Evolutionary conservation across 2,888 invertebrate species (phyloP).

Genomic region (Phlogophora meticulosa): DNA sequence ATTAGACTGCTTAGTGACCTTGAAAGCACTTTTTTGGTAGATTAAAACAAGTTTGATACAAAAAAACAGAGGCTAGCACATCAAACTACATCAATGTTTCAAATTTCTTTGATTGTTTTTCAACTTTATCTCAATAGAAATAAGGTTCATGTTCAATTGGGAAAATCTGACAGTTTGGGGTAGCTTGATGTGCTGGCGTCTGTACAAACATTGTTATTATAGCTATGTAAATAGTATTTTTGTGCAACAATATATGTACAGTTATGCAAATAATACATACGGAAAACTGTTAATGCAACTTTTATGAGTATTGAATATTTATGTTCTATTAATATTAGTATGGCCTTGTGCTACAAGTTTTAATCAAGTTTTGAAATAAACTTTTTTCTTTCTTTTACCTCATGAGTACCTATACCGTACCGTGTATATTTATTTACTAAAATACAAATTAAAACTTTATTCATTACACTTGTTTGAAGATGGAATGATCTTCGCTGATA

Average conservation of each 20-base stretch:
- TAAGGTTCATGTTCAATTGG: no score
- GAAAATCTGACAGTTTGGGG: no score
- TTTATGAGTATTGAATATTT: constrained; percentile 12
- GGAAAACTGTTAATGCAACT: constrained; percentile 2
- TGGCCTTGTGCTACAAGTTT: background rate
- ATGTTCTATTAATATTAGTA: constrained; percentile 8
- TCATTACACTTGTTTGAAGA: background rate
- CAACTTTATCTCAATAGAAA: no score
- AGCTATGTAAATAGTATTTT: background rate
- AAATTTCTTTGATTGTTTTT: no score
- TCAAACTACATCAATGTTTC: no score
- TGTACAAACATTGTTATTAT: constrained; percentile 1
- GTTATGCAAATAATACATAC: constrained; percentile 10
- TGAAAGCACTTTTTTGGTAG: constrained; percentile 30
- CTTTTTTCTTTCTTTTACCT: background rate
- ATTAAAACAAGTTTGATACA: constrained; percentile 30
- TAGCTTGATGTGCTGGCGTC: no score
- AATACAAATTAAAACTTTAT: background rate
- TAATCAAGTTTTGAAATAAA: background rate
- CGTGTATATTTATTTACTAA: background rate
- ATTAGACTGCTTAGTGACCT: constrained; percentile 37
- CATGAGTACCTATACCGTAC: no score
- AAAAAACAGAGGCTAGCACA: no score
- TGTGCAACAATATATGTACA: background rate
- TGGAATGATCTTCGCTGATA: background rate